These are phyloP conservation scores for Empidonax traillii DNA, from an alignment of 2,113 vertebrate species.

Conservation along the genomic window DNA sequence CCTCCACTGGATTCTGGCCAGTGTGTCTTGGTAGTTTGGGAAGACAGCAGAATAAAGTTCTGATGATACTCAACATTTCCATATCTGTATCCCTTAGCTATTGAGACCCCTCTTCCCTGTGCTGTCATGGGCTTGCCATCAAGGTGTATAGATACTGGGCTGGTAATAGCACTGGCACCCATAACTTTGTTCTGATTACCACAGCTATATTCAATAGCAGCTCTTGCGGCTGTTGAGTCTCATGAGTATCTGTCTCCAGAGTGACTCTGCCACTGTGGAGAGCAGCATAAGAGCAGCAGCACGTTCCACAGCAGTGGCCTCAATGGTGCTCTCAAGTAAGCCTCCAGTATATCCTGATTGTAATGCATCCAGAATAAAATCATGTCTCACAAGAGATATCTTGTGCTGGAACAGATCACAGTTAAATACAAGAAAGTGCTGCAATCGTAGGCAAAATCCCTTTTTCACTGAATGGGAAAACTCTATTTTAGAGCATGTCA, in stretches of 20 bases:
- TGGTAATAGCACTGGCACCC: background rate
- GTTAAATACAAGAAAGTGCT: background rate
- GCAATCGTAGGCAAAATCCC: background rate
- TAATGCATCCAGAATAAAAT: background rate
- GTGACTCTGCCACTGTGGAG: background rate
- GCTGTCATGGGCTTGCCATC: no score
- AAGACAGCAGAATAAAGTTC: background rate
- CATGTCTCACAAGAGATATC: background rate
- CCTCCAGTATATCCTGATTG: background rate
- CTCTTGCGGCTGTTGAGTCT: background rate
- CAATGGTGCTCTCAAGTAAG: background rate
- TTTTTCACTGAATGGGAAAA: background rate
- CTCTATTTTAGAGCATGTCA: background rate
- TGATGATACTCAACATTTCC: background rate
- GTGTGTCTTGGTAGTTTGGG: background rate
- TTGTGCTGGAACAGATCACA: background rate
- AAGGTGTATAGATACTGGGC: background rate
- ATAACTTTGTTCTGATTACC: background rate
- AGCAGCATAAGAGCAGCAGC: rapidly evolving
- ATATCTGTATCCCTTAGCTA: background rate
- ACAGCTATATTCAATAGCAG: background rate
- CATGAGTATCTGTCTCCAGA: background rate
- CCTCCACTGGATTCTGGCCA: background rate
- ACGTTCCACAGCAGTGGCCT: background rate
- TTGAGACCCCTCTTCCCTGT: background rate